These are phyloP conservation scores for Sorex maritimensis DNA, from an alignment of 2,797 vertebrate species.

Conservation along the genomic window DNA sequence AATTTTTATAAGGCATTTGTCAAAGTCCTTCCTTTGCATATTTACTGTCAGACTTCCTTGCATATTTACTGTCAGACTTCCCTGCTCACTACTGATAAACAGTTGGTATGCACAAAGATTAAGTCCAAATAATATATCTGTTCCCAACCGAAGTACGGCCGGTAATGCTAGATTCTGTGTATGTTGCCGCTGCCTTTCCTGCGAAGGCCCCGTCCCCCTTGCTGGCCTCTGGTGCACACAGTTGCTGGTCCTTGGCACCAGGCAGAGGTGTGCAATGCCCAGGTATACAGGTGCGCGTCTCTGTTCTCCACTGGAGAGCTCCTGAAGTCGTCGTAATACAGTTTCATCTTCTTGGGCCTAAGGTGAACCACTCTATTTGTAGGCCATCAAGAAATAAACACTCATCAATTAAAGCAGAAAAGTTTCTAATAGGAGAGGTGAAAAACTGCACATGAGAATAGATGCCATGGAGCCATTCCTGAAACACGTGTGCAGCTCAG, in stretches of 20 bases:
- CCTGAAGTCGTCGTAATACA: neutral
- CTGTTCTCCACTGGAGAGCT: neutral
- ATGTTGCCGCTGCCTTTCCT: accelerated
- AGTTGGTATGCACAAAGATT: neutral
- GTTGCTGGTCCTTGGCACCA: neutral
- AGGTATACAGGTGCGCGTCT: neutral
- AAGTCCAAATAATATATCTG: neutral
- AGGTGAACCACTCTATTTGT: neutral
- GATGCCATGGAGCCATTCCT: neutral
- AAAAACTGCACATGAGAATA: neutral
- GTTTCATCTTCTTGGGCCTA: neutral
- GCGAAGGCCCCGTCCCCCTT: accelerated
- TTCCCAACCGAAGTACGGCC: neutral
- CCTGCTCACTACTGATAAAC: neutral
- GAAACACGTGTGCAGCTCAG: slow-evolving; percentile 36
- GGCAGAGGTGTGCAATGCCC: accelerated
- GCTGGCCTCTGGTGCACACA: neutral
- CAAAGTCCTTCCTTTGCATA: neutral
- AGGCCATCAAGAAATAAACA: neutral
- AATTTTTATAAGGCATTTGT: neutral
- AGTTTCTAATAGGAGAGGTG: neutral
- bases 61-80: neutral
- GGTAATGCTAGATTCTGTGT: accelerated
- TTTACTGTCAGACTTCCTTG: neutral
- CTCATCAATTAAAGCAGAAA: neutral